A percentile compares a stretch with the other conserved stretches of the same genome.
phyloP scores from a whole-genome alignment of 2,888 invertebrate species.

The Beris morrisii region DNA sequence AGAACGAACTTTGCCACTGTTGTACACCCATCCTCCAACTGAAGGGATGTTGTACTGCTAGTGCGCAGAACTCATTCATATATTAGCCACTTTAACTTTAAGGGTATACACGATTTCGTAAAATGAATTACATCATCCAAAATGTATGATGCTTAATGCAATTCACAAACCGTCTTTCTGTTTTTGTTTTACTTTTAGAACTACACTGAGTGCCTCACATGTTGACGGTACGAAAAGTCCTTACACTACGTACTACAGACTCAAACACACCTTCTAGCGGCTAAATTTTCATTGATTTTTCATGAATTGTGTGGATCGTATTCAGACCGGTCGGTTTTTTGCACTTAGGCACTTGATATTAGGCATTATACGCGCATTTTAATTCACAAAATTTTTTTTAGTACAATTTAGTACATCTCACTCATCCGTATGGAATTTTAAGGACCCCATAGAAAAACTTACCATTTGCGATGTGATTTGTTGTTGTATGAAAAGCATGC shows the following conservation, averaged over 20 bases:
- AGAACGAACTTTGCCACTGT: no score
- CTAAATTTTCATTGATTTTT: no score
- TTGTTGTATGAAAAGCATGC: constrained; percentile 57
- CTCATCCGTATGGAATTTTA: not conserved
- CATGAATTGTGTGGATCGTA: no score
- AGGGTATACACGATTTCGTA: not conserved
- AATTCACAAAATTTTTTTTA: not conserved
- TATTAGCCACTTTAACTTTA: not conserved
- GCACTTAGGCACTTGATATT: not conserved
- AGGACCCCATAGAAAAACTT: constrained; percentile 43
- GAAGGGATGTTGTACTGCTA: constrained; percentile 1
- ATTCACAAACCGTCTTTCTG: not conserved
- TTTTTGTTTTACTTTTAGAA: not conserved
- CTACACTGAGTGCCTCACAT: not conserved
- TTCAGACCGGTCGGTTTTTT: no score
- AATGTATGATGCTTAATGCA: not conserved
- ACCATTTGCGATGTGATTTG: constrained; percentile 54
- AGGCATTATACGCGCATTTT: not conserved
- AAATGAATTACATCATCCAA: constrained; percentile 25
- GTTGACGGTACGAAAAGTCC: no score
- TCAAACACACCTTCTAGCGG: no score
- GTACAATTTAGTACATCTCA: not conserved
- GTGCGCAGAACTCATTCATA: constrained; percentile 28
- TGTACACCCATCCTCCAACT: no score
- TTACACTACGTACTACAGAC: no score